Conservation (phyloP, 2,113 vertebrate genomes). For the Centrocercus urophasianus region DNA sequence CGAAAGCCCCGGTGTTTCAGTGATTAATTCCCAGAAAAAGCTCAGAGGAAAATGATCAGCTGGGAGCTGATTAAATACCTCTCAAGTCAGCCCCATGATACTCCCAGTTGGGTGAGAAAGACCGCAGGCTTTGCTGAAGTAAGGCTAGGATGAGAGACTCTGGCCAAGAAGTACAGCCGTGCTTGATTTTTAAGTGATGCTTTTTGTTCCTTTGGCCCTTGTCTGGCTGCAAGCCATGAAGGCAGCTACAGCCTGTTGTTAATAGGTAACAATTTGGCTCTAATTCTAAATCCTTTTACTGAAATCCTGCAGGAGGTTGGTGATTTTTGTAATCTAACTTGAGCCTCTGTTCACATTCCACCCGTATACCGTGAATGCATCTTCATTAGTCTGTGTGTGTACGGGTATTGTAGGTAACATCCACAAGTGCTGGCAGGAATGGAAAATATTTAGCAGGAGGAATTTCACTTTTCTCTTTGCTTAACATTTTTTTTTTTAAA, state of each 20-base stretch:
- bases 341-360: background rate
- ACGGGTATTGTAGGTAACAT: background rate
- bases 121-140: background rate
- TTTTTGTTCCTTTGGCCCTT: constrained; percentile 6
- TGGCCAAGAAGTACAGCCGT: background rate
- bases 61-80: constrained; percentile 10
- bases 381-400: background rate
- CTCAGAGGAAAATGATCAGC: constrained; percentile 4
- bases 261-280: constrained; percentile 22
- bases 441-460: constrained; percentile 24
- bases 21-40: constrained; percentile 49
- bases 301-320: background rate
- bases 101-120: background rate
- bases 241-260: background rate
- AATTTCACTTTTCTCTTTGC: constrained; percentile 39
- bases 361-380: background rate
- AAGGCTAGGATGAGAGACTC: background rate
- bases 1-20: background rate
- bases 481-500: background rate
- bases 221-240: background rate
- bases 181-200: background rate
- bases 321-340: background rate
- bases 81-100: background rate
- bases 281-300: constrained; percentile 1
- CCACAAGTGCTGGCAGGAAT: background rate